A percentile compares a stretch with the other conserved stretches of the same genome.
These are phyloP conservation scores for Pseudochirops cupreus DNA, from an alignment of 2,797 vertebrate species.

Conservation along the genomic window DNA sequence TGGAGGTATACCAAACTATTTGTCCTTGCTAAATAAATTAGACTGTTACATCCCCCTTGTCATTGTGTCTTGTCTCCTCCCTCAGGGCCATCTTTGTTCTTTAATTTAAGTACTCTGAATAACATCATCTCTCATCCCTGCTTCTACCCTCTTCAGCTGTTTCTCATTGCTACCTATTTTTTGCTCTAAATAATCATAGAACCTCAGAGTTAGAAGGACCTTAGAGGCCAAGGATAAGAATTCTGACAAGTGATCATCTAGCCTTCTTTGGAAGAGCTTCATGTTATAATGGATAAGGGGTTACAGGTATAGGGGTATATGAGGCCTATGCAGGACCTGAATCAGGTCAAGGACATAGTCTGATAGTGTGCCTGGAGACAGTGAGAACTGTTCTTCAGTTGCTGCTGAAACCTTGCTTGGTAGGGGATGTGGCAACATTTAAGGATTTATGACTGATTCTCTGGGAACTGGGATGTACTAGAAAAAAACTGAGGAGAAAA, in stretches of 20 bases:
- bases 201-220: not conserved
- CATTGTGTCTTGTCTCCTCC: not conserved
- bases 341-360: not conserved
- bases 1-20: not conserved
- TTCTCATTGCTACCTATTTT: not conserved
- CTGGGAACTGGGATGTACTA: not conserved
- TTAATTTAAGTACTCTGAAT: not conserved
- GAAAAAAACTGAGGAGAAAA: not conserved
- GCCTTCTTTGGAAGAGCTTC: not conserved
- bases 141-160: not conserved
- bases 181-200: not conserved
- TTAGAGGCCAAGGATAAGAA: not conserved
- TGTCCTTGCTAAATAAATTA: not conserved
- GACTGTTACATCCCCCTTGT: not conserved
- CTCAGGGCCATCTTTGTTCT: not conserved
- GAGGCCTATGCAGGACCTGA: not conserved
- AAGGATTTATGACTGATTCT: not conserved
- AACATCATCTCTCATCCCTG: not conserved
- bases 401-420: not conserved
- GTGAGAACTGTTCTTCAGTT: not conserved
- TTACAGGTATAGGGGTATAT: not conserved
- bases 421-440: not conserved
- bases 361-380: not conserved
- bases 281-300: not conserved
- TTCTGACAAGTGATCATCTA: not conserved